Evolutionary conservation across 2,888 invertebrate species (phyloP).

Genomic region (Tipula confusa): DNA sequence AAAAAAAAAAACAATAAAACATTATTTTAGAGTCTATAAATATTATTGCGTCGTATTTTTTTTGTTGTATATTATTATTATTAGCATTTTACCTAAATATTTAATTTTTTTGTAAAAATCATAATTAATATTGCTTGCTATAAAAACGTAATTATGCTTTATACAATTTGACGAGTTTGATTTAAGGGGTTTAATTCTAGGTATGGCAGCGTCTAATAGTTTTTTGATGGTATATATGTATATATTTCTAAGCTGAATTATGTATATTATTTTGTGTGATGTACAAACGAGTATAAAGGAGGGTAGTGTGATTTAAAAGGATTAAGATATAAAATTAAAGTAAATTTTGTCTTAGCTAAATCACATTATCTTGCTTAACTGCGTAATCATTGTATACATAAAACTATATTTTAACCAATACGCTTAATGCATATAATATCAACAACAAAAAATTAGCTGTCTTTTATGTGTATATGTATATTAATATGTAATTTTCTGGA

Average conservation of each 20-base stretch:
- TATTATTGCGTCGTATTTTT: slow-evolving; percentile 6
- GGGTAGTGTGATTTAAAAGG: background rate
- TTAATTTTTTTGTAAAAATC: background rate
- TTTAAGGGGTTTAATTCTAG: background rate
- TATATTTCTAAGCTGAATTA: background rate
- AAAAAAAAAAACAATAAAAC: background rate
- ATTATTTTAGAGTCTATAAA: background rate
- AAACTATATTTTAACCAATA: background rate
- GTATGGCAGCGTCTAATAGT: background rate
- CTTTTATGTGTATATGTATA: background rate
- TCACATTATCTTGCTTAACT: background rate
- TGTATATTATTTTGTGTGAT: background rate
- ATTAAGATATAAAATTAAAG: background rate
- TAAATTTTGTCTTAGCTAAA: background rate
- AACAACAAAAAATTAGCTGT: background rate
- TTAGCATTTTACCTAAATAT: background rate
- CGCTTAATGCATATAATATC: background rate
- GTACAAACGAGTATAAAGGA: background rate
- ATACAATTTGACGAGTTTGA: background rate
- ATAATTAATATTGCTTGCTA: background rate
- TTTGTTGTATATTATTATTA: background rate
- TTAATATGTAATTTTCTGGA: background rate
- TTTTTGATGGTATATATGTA: background rate
- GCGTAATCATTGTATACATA: background rate
- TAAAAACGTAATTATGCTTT: background rate